phyloP scores from a whole-genome alignment of 2,113 vertebrate genomes.

The Dicentrarchus labrax region DNA sequence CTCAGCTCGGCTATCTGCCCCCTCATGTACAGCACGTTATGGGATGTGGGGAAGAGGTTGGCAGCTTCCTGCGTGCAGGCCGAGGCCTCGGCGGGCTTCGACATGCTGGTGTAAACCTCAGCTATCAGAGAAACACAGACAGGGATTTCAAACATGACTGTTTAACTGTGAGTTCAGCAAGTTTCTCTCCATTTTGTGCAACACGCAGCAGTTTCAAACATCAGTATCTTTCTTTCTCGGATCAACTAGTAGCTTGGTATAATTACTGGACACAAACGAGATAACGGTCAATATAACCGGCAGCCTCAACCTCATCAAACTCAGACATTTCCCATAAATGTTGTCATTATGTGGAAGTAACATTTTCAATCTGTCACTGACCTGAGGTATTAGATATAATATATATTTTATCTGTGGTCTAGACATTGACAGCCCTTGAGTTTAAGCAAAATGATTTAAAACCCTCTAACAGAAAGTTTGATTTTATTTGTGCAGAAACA shows the following conservation, averaged over 20 bases:
- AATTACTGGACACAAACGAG: neutral
- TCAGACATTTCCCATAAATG: neutral
- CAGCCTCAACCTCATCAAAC: neutral
- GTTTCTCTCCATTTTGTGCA: neutral
- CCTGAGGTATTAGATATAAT: neutral
- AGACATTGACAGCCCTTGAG: neutral
- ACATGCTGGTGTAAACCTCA: conserved; percentile 97
- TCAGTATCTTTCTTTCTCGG: neutral
- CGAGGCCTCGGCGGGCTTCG: conserved; percentile 94
- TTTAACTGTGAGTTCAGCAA: neutral
- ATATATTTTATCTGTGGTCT: neutral
- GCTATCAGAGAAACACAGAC: conserved; percentile 79
- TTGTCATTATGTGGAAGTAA: neutral
- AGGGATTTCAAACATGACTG: neutral
- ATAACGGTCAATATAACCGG: neutral
- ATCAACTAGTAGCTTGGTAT: too few species aligned
- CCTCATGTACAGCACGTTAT: conserved; percentile 96
- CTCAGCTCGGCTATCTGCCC: conserved; percentile 97
- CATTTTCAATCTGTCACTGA: neutral
- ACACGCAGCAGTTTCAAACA: neutral
- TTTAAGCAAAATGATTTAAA: neutral
- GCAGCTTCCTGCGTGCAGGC: conserved; percentile 98
- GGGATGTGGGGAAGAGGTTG: conserved; percentile 96
- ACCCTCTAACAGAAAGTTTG: neutral
- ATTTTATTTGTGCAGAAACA: neutral